A percentile compares a stretch with the other conserved stretches of the same genome.
phyloP scores from a whole-genome alignment of 2,888 invertebrate genomes.

The Tolmerus cingulatus region DNA sequence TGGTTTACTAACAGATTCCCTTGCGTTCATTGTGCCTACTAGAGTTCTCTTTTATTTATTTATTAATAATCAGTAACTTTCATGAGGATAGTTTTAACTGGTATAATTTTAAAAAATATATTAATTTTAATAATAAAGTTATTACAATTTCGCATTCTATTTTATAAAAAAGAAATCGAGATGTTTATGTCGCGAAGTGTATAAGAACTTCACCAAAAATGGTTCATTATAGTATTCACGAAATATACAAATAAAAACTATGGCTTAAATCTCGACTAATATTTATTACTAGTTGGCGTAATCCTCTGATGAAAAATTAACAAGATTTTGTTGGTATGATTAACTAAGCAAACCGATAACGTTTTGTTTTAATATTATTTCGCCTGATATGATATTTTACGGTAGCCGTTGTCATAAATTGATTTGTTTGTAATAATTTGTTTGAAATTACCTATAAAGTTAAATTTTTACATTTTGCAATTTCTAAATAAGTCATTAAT shows the following conservation, averaged over 20 bases:
- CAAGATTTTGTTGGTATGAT: neutral
- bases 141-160: neutral
- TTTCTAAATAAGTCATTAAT: constrained; percentile 13
- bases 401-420: constrained; percentile 26
- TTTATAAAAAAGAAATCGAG: neutral
- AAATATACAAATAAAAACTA: neutral
- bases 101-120: constrained; percentile 5
- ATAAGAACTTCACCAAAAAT: neutral
- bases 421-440: constrained; percentile 28
- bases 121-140: neutral
- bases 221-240: neutral
- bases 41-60: neutral
- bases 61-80: neutral
- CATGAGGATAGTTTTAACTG: constrained; percentile 9
- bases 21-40: constrained; percentile 44
- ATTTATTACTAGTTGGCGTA: neutral
- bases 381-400: constrained; percentile 28
- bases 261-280: neutral
- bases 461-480: constrained; percentile 32
- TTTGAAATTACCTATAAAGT: constrained; percentile 28
- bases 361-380: neutral
- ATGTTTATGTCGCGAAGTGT: neutral
- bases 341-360: neutral
- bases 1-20: constrained; percentile 47
- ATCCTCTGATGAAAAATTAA: neutral